Base-by-base conservation (phyloP, 2,797 vertebrate species). In the Rhinoraja longicauda region DNA sequence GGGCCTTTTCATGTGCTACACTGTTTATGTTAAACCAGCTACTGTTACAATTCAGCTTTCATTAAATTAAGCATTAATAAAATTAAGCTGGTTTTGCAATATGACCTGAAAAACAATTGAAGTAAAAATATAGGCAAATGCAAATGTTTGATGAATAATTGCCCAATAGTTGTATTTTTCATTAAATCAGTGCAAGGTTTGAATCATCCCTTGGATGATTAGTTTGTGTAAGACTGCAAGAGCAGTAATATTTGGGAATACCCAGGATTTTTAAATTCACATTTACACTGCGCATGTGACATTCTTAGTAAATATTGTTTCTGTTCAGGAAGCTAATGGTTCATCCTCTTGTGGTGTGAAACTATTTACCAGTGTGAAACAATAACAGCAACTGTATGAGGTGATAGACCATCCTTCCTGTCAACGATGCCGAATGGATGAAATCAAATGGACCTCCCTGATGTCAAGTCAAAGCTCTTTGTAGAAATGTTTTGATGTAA, bases 361-460 rank as follows among this genome's bases (percentile, higher is more conserved):
- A 39, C 19, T 26, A 24, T n/a, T 70, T 32, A 1, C n/a, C 86
- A 90, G 9, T 90, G 32, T 90, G 86, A 90, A 67, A 70, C 24
- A 39, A 90, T 39, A 36, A 32, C 32, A 72, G 88, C 9, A 67
- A 91, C 67, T 39, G 36, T 21, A 70, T 39, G 64, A 45, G 24
- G 67, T 73, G 45, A 91, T 72, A 9, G 39, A 91, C 4, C 45
- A 9, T n/a, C 39, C 21, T 86, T 45, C 64, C 88, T 26, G 36
- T 45, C 67, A 45, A 45, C 88, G 45, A 72, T 53, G 67, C 88
- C 91, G 91, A 36, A 91, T 91, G 67, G 62, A 19, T 32, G 67
- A 91, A 91, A 72, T 72, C 64, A 90, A 26, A 6, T 75, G 70
- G 67, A 19, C 36, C 86, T 90, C 59, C 19, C 84, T 90, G n/a